Evolutionary conservation across 2,888 invertebrate genomes (phyloP).

Genomic region (Macaria liturata): DNA sequence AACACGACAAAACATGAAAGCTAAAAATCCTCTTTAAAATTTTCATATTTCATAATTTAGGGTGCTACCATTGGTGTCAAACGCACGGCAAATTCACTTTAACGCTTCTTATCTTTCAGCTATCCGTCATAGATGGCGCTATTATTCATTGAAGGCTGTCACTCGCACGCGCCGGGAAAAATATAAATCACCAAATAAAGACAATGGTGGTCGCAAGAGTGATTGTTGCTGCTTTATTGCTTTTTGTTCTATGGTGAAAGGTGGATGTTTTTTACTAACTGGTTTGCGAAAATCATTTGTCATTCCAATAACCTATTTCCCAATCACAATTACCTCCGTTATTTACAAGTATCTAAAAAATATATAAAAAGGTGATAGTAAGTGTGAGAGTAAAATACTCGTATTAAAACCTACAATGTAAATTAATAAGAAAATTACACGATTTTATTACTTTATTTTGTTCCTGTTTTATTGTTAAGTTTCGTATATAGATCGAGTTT

Average conservation of each 20-base stretch:
- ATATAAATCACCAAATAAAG: slow-evolving; percentile 16
- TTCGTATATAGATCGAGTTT: slow-evolving; percentile 1
- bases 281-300: too few species aligned
- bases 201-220: slow-evolving; percentile 7
- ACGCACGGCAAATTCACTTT: slow-evolving; percentile 12
- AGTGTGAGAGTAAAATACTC: too few species aligned
- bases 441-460: too few species aligned
- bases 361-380: too few species aligned
- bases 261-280: too few species aligned
- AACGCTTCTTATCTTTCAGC: slow-evolving; percentile 18
- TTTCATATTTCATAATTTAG: slow-evolving; percentile 25
- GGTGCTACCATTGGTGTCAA: slow-evolving; percentile 20
- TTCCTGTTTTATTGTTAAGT: background rate
- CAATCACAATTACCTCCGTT: too few species aligned
- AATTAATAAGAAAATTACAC: too few species aligned
- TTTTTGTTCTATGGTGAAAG: too few species aligned
- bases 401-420: too few species aligned
- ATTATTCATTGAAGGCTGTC: slow-evolving; percentile 29
- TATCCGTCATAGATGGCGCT: slow-evolving; percentile 18
- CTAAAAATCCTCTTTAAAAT: slow-evolving; percentile 26
- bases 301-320: too few species aligned
- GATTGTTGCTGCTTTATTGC: slow-evolving; percentile 4
- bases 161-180: slow-evolving; percentile 25
- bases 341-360: too few species aligned
- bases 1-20: slow-evolving; percentile 21